phyloP scores from a whole-genome alignment of 2,888 invertebrate genomes.

The Strigamia crassipes region DNA sequence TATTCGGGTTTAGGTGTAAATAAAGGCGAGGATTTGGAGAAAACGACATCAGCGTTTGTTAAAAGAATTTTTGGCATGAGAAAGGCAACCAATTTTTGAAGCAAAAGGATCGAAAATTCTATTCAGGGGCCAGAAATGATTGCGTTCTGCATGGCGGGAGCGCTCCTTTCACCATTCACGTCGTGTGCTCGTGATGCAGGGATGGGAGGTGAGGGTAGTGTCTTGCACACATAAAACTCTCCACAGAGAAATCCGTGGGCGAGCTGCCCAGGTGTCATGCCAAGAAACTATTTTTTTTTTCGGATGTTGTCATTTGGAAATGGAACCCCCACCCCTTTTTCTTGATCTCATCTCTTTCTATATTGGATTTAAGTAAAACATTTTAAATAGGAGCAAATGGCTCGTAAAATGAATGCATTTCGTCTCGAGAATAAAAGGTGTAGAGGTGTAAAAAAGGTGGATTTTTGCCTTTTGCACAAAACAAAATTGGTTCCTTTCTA shows the following conservation, averaged over 20 bases:
- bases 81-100: neutral
- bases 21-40: conserved; percentile 10
- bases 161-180: conserved; percentile 2
- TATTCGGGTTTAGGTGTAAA: conserved; percentile 1
- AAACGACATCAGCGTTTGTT: conserved; percentile 4
- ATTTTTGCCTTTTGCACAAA: neutral
- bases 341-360: neutral
- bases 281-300: neutral
- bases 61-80: conserved; percentile 10
- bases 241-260: neutral
- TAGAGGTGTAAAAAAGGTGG: neutral
- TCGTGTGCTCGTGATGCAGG: conserved; percentile 4
- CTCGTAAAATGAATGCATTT: conserved; percentile 10
- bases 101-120: conserved; percentile 10
- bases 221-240: neutral
- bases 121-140: conserved; percentile 10
- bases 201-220: conserved; percentile 4
- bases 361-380: neutral
- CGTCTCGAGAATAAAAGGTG: neutral
- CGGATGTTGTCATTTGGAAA: neutral
- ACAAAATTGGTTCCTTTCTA: conserved; percentile 4
- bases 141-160: conserved; percentile 10
- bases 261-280: conserved; percentile 10
- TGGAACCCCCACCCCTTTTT: neutral
- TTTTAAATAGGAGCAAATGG: conserved; percentile 10